Base-by-base conservation (phyloP, 1,140 invertebrate genomes). In the Chrysopa pallens region DNA sequence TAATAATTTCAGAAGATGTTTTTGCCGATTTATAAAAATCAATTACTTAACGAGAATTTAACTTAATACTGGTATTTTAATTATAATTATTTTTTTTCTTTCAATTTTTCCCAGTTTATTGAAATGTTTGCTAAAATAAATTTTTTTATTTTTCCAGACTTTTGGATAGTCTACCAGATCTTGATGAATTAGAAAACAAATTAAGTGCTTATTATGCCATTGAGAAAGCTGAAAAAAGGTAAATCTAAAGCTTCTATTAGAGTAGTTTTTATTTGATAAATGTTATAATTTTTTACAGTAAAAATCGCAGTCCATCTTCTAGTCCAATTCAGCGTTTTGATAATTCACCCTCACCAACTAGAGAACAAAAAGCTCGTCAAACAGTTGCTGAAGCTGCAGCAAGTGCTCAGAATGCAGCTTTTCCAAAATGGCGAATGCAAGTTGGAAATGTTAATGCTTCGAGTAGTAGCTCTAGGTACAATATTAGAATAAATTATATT, bases 161-260 rank as follows among this genome's bases (percentile, higher is more conserved):
- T 48, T 56, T 74, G 48, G 71, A 73, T 46, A 69, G 68, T 46
- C 63, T 82, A 51, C 73, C 76, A 9, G 80, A 80, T 52, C 60
- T 84, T 35, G 79, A 82, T 52, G 79, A 84, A 52, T 59, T 84
- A 42, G 78, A 84, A 57, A 78, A 76, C 6, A 83, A 82, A 55
- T 64, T 85, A 46, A 76, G 62, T 60, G 80, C 79, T 40, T 84
- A 83, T 60, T 82, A 83, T 61, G 74, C 78, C 27, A 76, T 83
- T 44, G 79, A 83, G 50, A 81, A 83, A 62, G 76, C 78, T 53
- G 66, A 65, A 13, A 61, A 58, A 48, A 52, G 56, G 59, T 61
- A 48, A 48, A 31, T 31, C 11, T 31, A 31, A 31, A 31, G 29
- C 6, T 31, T 31, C 11, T 31, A 7, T 31, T 7, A 7, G 29